Evolutionary conservation across 2,113 vertebrate genomes (phyloP), one percentile per base, ranked within the genome.

Genomic region (Caranx melampygus): DNA sequence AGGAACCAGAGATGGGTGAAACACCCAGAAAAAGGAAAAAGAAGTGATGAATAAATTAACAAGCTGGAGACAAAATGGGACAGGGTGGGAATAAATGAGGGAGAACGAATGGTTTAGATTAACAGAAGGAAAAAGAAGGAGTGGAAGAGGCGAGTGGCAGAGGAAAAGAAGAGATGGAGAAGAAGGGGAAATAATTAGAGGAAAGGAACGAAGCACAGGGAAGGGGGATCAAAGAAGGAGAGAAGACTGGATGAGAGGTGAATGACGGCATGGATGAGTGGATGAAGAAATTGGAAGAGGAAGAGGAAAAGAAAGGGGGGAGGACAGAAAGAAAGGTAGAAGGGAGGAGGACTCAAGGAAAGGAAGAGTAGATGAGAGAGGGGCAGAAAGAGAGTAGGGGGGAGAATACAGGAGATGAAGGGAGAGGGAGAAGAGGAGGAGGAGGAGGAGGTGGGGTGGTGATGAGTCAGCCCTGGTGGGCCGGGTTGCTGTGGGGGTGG

Each of bases 401-500:
- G 79, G 61, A 61, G 65, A 78, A 74, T 4, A 77, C 20, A 72
- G n/a, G 62, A 83, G 66, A 69, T 60, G 70, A 61, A 33, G 34
- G 69, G 65, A 63, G 42, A 80, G 42, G 55, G 64, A 35, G 34
- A 59, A 34, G 75, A 72, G 64, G 26, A 45, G 45, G 67, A 66
- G 75, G 61, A 16, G 68, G 63, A 34, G 59, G 75, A 63, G 68
- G 81, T 40, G 70, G 70, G 77, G 72, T 58, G 57, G 65, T 81
- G 83, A 92, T 93, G 91, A 92, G 85, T 92, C 85, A 91, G 82
- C 63, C 67, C 35, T 55, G 73, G 89, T 87, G 92, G 88, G 81
- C 81, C 2, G 60, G 78, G 78, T 83, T 88, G 72, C 87, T 87
- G 90, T 83, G 88, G 86, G 88, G 91, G 91, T 64, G 84, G 90